Evolutionary conservation across 2,113 vertebrate genomes (phyloP).

Genomic region (Aplodontia rufa): DNA sequence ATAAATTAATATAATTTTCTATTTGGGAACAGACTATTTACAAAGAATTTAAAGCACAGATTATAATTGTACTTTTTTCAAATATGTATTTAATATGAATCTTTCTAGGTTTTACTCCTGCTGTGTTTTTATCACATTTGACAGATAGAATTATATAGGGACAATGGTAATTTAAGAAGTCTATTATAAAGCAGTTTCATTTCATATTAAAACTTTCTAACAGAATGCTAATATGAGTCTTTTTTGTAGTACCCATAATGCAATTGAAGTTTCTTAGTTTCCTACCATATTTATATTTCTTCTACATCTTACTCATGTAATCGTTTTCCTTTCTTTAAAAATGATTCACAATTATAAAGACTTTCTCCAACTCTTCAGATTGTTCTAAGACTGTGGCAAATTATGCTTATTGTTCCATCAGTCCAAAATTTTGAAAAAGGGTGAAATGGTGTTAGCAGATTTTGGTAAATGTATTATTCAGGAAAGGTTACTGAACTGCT

Average conservation of each 20-base stretch:
- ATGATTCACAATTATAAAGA: slow-evolving; percentile 38
- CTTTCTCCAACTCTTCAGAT: neutral
- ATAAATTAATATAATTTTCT: slow-evolving; percentile 14
- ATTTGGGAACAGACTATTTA: neutral
- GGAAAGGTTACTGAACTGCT: slow-evolving; percentile 48
- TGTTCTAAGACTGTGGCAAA: slow-evolving; percentile 10
- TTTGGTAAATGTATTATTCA: slow-evolving; percentile 66
- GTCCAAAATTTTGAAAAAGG: slow-evolving; percentile 12
- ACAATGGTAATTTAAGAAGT: neutral
- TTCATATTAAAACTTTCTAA: neutral
- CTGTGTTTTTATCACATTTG: neutral
- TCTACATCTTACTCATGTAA: slow-evolving; percentile 34
- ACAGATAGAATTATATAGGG: neutral
- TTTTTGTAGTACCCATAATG: neutral
- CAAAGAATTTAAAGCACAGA: neutral
- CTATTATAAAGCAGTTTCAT: neutral
- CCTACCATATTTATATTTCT: neutral
- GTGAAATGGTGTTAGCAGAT: slow-evolving; percentile 56
- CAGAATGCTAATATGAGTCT: neutral
- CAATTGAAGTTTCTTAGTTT: neutral
- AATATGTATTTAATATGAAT: neutral
- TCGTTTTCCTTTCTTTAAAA: neutral
- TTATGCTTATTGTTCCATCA: slow-evolving; percentile 34
- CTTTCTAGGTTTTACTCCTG: neutral
- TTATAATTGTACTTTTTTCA: slow-evolving; percentile 20